A percentile compares a stretch with the other conserved stretches of the same genome.
Evolutionary conservation across 2,797 vertebrate genomes (phyloP).

Genomic region (Argyrosomus regius): DNA sequence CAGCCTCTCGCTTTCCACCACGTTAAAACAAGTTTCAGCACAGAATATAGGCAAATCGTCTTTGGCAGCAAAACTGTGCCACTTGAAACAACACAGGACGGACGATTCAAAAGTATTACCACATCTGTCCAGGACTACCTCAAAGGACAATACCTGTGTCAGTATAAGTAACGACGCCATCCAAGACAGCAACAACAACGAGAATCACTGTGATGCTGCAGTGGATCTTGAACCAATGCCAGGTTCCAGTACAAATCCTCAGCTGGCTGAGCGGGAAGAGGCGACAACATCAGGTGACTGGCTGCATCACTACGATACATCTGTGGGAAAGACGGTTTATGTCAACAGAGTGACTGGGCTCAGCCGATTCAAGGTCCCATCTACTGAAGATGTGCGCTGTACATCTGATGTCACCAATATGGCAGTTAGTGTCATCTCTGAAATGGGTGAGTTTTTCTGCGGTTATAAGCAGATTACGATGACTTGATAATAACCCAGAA

Average conservation of each 20-base stretch:
- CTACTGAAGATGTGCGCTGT: conserved; percentile 83
- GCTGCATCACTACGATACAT: conserved; percentile 90
- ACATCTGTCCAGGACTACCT: conserved; percentile 14
- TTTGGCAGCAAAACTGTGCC: conserved; percentile 89
- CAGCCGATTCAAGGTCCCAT: conserved; percentile 88
- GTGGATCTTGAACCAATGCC: not conserved
- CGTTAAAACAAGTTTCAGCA: conserved; percentile 52
- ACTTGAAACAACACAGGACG: conserved; percentile 81
- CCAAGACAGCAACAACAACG: conserved; percentile 40
- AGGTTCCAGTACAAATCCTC: conserved; percentile 11
- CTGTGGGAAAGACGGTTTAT: conserved; percentile 89
- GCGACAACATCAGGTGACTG: conserved; percentile 81
- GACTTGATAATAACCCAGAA: not conserved
- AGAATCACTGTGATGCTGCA: conserved; percentile 15
- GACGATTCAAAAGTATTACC: conserved; percentile 30
- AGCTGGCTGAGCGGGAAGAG: conserved; percentile 27
- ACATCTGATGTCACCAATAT: conserved; percentile 91
- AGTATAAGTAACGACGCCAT: not conserved
- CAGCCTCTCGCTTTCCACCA: conserved; percentile 59
- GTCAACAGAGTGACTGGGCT: conserved; percentile 93
- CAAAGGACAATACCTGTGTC: conserved; percentile 3
- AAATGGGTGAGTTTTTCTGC: conserved; percentile 85
- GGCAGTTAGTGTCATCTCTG: conserved; percentile 89
- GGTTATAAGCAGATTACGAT: not conserved
- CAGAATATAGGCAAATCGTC: conserved; percentile 74